These are phyloP conservation scores for Scortum barcoo DNA, from an alignment of 2,113 vertebrate species.

Conservation along the genomic window DNA sequence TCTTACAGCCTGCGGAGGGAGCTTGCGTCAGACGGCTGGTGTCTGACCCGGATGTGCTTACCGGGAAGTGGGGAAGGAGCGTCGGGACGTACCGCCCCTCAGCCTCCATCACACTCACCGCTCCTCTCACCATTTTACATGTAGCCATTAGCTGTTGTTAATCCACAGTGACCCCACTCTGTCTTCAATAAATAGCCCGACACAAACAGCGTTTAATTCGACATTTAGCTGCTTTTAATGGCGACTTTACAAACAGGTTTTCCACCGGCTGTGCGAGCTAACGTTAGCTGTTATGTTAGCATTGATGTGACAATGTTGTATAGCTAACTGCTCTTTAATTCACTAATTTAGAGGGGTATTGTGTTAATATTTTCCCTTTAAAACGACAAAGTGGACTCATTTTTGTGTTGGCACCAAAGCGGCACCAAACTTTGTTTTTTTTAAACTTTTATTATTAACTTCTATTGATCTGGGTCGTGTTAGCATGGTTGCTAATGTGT, in stretches of 20 bases:
- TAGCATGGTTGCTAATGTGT: neutral
- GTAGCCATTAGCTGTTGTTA: neutral
- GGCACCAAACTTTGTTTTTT: neutral
- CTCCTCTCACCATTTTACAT: neutral
- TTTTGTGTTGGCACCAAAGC: neutral
- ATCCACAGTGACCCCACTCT: neutral
- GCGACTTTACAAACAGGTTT: neutral
- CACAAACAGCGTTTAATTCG: neutral
- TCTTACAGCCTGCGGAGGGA: neutral
- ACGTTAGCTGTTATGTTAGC: neutral
- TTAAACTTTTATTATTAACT: too few species aligned
- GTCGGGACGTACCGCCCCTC: neutral
- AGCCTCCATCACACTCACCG: accelerated
- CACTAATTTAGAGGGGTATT: neutral
- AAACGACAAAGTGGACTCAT: neutral
- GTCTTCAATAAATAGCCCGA: too few species aligned
- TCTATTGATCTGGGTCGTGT: neutral
- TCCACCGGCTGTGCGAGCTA: neutral
- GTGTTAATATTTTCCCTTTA: neutral
- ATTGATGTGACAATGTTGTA: neutral
- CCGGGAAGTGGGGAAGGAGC: neutral
- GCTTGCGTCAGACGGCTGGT: constrained; percentile 62
- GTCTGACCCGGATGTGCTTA: constrained; percentile 57
- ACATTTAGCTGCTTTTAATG: neutral
- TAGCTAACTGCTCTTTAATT: too few species aligned